Percentiles rank a stretch among this genome's conserved stretches.
Conservation (phyloP, 2,113 vertebrate genomes). For the Bubo bubo region DNA sequence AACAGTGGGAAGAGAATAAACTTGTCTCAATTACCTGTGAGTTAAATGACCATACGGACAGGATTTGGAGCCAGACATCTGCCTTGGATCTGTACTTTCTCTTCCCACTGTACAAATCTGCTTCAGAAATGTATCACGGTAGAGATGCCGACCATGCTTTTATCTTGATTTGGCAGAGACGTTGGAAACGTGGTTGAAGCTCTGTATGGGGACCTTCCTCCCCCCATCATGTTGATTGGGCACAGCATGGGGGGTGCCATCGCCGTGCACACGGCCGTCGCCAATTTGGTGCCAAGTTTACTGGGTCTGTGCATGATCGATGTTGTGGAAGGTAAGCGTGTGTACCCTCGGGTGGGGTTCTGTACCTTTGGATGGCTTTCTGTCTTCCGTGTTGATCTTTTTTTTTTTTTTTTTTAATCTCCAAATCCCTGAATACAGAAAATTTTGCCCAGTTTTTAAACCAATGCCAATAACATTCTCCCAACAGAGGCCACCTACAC, state of each 20-base stretch:
- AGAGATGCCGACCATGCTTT: rapidly evolving
- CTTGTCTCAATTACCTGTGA: rapidly evolving
- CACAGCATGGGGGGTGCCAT: conserved; percentile 99
- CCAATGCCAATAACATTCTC: not conserved
- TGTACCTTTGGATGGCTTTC: rapidly evolving
- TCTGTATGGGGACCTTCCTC: conserved; percentile 91
- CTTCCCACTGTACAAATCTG: not conserved
- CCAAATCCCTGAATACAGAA: not conserved
- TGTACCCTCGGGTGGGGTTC: rapidly evolving
- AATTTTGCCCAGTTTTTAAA: not conserved
- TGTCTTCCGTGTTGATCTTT: rapidly evolving
- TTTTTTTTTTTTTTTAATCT: not conserved
- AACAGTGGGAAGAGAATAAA: not conserved
- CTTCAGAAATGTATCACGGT: not conserved
- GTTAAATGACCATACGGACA: not conserved
- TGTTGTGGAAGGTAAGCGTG: conserved; percentile 90
- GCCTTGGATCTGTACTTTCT: not conserved
- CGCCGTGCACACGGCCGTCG: conserved; percentile 89
- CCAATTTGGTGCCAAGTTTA: conserved; percentile 89
- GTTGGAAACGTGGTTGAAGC: conserved; percentile 92
- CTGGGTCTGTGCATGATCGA: conserved; percentile 97
- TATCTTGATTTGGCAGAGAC: conserved; percentile 76
- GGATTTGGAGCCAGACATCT: rapidly evolving
- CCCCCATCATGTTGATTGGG: conserved; percentile 94
- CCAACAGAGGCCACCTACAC: rapidly evolving